These are phyloP conservation scores for Falco cherrug DNA, from an alignment of 2,797 vertebrate genomes.

Conservation along the genomic window DNA sequence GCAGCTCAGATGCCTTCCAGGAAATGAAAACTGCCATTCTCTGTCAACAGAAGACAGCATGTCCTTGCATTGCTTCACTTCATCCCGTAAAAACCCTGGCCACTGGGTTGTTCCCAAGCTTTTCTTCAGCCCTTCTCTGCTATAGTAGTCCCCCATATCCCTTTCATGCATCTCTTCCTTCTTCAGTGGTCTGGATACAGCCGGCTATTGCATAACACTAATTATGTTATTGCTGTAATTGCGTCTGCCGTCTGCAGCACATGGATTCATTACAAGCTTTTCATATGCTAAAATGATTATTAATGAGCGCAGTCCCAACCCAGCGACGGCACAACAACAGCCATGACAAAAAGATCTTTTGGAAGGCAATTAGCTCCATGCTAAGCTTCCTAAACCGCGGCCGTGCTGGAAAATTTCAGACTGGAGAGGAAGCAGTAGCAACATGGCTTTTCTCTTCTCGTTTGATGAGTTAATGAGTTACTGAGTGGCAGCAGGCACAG, in stretches of 20 bases:
- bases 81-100: background rate
- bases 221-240: conserved; percentile 70
- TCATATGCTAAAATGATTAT: conserved; percentile 74
- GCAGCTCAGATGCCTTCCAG: background rate
- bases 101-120: background rate
- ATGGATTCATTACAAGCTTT: conserved; percentile 70
- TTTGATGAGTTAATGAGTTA: conserved; percentile 55
- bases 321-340: conserved; percentile 28
- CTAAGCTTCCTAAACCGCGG: conserved; percentile 14
- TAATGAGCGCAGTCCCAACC: conserved; percentile 65
- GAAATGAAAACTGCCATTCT: background rate
- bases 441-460: conserved; percentile 3
- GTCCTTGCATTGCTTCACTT: background rate
- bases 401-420: conserved; percentile 32
- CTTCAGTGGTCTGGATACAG: conserved; percentile 8
- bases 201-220: conserved; percentile 52
- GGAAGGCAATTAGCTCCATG: conserved; percentile 66
- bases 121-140: background rate
- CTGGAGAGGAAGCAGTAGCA: conserved; percentile 16
- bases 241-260: conserved; percentile 59
- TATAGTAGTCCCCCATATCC: background rate
- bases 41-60: background rate
- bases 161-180: background rate
- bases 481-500: background rate
- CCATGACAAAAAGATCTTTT: conserved; percentile 54